Evolutionary conservation across 2,113 vertebrate genomes (phyloP).

Genomic region (Climacteris rufus): DNA sequence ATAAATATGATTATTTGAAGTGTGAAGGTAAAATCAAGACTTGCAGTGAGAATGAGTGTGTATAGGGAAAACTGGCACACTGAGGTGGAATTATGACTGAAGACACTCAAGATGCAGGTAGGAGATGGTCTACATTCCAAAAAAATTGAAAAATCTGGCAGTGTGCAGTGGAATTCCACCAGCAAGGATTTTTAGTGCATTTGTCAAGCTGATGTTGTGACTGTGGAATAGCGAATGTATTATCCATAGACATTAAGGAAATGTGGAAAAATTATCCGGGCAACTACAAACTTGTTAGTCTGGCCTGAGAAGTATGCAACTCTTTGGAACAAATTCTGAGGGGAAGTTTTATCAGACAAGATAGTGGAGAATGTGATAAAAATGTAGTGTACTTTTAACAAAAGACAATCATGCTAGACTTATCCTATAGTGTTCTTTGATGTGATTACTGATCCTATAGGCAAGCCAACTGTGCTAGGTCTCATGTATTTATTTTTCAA

Average conservation of each 20-base stretch:
- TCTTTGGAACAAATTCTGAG: conserved; percentile 16
- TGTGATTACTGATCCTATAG: not conserved
- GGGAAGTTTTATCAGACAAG: not conserved
- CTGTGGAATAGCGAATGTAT: conserved; percentile 5
- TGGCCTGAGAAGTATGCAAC: conserved; percentile 5
- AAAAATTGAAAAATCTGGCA: not conserved
- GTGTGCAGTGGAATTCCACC: conserved; percentile 3
- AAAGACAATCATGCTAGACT: not conserved
- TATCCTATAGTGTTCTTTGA: conserved; percentile 6
- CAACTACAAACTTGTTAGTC: conserved; percentile 28
- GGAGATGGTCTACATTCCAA: not conserved
- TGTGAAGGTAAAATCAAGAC: not conserved
- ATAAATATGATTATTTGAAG: not conserved
- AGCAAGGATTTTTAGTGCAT: conserved; percentile 3
- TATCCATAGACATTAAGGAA: conserved; percentile 23
- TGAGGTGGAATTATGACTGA: not conserved
- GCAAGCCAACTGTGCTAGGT: not conserved
- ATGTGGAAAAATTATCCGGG: not conserved
- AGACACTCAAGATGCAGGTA: not conserved
- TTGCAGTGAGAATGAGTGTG: not conserved
- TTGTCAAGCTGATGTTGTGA: conserved; percentile 41
- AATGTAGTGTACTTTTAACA: not conserved
- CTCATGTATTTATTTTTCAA: not conserved
- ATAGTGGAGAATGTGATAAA: conserved; percentile 18
- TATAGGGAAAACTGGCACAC: not conserved